phyloP scores from a whole-genome alignment of 2,797 vertebrate genomes.

The Cichlasoma orientale region DNA sequence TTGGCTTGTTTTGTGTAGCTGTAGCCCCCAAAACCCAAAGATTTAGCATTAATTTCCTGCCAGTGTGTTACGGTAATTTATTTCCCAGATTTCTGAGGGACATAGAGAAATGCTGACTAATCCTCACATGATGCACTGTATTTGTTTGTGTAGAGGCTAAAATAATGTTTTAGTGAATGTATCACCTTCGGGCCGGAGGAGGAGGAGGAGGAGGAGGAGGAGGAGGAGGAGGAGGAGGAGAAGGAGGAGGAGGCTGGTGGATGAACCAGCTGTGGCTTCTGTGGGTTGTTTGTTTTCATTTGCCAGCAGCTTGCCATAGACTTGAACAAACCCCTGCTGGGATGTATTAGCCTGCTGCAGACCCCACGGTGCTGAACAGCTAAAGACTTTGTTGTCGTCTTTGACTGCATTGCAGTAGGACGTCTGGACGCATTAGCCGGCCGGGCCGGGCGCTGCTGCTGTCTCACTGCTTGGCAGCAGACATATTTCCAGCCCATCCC shows the following conservation, averaged over 20 bases:
- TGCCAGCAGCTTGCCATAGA: slow-evolving; percentile 26
- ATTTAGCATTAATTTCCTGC: background rate
- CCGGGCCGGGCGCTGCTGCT: slow-evolving; percentile 23
- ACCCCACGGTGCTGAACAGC: background rate
- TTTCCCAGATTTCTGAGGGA: background rate
- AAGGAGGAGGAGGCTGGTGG: background rate
- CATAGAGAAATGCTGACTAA: background rate
- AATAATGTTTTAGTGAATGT: background rate
- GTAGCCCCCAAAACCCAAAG: background rate
- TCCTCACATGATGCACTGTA: background rate
- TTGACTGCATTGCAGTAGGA: slow-evolving; percentile 59
- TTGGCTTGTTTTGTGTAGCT: background rate
- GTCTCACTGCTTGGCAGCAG: slow-evolving; percentile 54
- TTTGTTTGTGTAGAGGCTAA: background rate
- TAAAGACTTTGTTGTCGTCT: slow-evolving; percentile 42
- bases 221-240: background rate
- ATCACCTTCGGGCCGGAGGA: slow-evolving; percentile 11
- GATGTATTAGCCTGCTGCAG: slow-evolving; percentile 4
- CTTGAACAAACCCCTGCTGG: slow-evolving; percentile 15
- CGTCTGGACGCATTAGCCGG: slow-evolving; percentile 16
- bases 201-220: slow-evolving; percentile 5
- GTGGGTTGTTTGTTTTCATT: slow-evolving; percentile 29
- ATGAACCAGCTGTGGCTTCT: background rate
- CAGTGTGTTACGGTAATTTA: background rate
- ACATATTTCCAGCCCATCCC: slow-evolving; percentile 15